phyloP scores from a whole-genome alignment of 2,113 vertebrate genomes.

The Taurulus bubalis region DNA sequence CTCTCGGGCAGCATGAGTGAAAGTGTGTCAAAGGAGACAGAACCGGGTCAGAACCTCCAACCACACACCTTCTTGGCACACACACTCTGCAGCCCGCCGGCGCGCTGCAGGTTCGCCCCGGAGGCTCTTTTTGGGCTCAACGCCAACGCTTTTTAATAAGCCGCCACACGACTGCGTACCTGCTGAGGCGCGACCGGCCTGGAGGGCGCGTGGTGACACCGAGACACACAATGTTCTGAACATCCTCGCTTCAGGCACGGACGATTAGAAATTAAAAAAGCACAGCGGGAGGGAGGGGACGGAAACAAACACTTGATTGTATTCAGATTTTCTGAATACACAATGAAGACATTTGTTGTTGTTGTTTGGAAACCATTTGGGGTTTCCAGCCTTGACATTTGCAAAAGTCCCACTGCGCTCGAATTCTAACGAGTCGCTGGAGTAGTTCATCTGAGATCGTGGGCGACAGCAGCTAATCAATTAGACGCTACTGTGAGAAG shows the following conservation, averaged over 20 bases:
- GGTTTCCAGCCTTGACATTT: constrained; percentile 59
- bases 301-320: constrained; percentile 11
- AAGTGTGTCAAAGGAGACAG: constrained; percentile 14
- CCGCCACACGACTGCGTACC: constrained; percentile 40
- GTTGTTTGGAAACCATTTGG: constrained; percentile 34
- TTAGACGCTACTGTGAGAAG: constrained; percentile 20
- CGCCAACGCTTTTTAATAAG: constrained; percentile 67
- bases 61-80: constrained; percentile 7
- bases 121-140: constrained; percentile 11
- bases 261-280: constrained; percentile 14
- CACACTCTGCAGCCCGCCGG: constrained; percentile 27
- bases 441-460: constrained; percentile 44
- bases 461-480: constrained; percentile 63
- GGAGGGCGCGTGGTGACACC: constrained; percentile 57
- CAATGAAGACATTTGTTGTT: constrained; percentile 21
- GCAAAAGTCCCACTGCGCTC: constrained; percentile 47
- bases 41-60: constrained; percentile 19
- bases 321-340: constrained; percentile 15
- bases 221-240: constrained; percentile 27
- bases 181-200: constrained; percentile 52
- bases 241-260: constrained; percentile 21
- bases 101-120: too few species aligned
- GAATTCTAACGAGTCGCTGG: constrained; percentile 53
- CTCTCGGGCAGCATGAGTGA: neutral
- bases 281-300: constrained; percentile 20